Evolutionary conservation across 2,888 invertebrate species (phyloP).

Genomic region (Phytoseiulus persimilis): DNA sequence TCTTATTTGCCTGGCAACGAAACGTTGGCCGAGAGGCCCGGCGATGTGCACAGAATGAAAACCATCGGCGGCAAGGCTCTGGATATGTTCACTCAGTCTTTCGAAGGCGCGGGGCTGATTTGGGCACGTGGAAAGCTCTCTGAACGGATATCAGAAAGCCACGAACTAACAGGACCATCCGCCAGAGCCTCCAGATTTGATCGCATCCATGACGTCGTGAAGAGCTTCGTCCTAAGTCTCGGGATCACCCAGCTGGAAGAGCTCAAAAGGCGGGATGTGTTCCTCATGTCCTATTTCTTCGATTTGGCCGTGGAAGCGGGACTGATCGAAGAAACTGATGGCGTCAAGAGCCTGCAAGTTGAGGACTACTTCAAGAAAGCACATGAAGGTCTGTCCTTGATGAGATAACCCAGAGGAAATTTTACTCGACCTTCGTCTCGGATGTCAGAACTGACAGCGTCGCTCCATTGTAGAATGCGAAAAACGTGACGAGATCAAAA

Average conservation of each 20-base stretch:
- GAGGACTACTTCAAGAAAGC: too few species aligned
- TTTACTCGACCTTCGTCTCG: too few species aligned
- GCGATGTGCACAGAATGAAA: constrained; percentile 41
- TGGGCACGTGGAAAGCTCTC: constrained; percentile 44
- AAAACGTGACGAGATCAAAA: too few species aligned
- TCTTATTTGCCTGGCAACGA: constrained; percentile 57
- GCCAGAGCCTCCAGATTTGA: too few species aligned
- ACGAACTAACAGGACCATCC: too few species aligned
- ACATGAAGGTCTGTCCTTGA: too few species aligned
- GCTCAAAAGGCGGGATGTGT: constrained; percentile 59
- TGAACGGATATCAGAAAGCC: too few species aligned
- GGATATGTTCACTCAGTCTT: neutral
- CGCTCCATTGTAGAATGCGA: too few species aligned
- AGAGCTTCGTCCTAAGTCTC: constrained; percentile 46
- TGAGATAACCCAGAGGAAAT: too few species aligned
- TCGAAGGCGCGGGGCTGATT: neutral
- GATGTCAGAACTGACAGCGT: too few species aligned
- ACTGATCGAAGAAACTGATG: constrained; percentile 56
- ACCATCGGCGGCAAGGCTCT: neutral
- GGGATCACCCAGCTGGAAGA: constrained; percentile 57
- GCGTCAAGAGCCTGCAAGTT: too few species aligned
- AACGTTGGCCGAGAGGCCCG: constrained; percentile 52
- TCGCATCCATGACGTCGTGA: constrained; percentile 47
- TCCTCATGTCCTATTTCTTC: constrained; percentile 88
- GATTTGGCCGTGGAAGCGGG: constrained; percentile 81